Evolutionary conservation across 1,140 invertebrate genomes (phyloP), one percentile per base, ranked within the genome.

Genomic region (Bombus huntii): DNA sequence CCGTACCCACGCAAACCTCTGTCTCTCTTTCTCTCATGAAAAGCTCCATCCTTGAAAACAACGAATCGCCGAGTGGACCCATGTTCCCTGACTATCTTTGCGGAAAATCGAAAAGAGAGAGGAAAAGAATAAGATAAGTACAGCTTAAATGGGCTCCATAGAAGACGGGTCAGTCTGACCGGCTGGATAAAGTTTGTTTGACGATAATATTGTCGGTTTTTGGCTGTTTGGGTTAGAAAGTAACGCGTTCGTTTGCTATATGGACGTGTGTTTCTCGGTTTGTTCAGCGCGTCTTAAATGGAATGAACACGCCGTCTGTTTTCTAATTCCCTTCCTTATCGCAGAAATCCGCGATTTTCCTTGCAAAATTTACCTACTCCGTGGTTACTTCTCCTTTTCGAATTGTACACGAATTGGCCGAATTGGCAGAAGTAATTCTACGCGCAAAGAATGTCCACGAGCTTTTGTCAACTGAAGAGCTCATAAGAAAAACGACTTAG

Each of bases 111-210:
- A 57, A 73, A 80, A 68, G 15, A 62, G 34, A 71, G 12, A 66
- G 22, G 22, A 28, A n/a, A 18, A 15, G 10, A 34, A 15, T 18
- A 44, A 9, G 13, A 31, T 3, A n/a, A n/a, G 81, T 44, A 44
- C 2, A 47, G 4, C 28, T 37, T 25, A 28, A 44, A 44, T 18
- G n/a, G 75, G 78, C 39, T 85, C 44, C 53, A 62, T 62, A 78
- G 78, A 66, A 79, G 87, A 68, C 81, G 87, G 83, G 78, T 87
- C 71, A 70, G 62, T 88, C 13, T 71, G 74, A 79, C 70, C 70
- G 83, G 77, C 59, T 86, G 70, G 86, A 90, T 87, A 81, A 90
- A 91, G 70, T 76, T 91, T 88, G 88, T 90, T 88, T 86, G 89
- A 87, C 78, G 87, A 90, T 68, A 47, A 83, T 82, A 77, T 74